A percentile compares a stretch with the other conserved stretches of the same genome.
phyloP scores from a whole-genome alignment of 2,113 vertebrate species.

The Cebidichthys violaceus region DNA sequence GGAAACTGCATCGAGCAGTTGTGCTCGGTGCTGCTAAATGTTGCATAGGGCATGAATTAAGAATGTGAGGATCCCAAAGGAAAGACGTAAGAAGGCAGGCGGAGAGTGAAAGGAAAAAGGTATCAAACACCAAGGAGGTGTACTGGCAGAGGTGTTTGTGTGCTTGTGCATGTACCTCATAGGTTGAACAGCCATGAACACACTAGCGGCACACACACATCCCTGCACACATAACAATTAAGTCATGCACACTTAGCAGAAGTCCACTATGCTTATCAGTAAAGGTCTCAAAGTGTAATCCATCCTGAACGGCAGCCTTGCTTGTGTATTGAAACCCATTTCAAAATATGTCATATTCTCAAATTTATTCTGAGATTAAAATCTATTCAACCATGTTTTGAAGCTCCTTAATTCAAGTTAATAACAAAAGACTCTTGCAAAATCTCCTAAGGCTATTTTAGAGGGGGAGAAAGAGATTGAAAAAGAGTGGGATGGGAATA shows the following conservation, averaged over 20 bases:
- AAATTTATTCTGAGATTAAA: slow-evolving; percentile 59
- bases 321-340: slow-evolving; percentile 46
- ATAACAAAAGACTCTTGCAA: slow-evolving; percentile 28
- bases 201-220: slow-evolving; percentile 32
- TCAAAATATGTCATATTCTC: slow-evolving; percentile 43
- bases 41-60: slow-evolving; percentile 74
- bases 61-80: slow-evolving; percentile 49
- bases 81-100: slow-evolving; percentile 33
- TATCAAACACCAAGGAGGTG: slow-evolving; percentile 25
- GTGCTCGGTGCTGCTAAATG: slow-evolving; percentile 54
- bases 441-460: slow-evolving; percentile 32
- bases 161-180: background rate
- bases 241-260: slow-evolving; percentile 24
- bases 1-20: slow-evolving; percentile 56
- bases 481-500: slow-evolving; percentile 6
- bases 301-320: slow-evolving; percentile 50
- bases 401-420: slow-evolving; percentile 66
- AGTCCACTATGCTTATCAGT: slow-evolving; percentile 62
- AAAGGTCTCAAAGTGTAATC: slow-evolving; percentile 72
- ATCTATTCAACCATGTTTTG: slow-evolving; percentile 62
- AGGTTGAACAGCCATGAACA: slow-evolving; percentile 33
- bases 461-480: background rate
- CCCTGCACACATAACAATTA: slow-evolving; percentile 24
- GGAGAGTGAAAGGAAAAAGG: slow-evolving; percentile 32
- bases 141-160: slow-evolving; percentile 17